phyloP scores from a whole-genome alignment of 2,797 vertebrate species.

The Myripristis jacobus region DNA sequence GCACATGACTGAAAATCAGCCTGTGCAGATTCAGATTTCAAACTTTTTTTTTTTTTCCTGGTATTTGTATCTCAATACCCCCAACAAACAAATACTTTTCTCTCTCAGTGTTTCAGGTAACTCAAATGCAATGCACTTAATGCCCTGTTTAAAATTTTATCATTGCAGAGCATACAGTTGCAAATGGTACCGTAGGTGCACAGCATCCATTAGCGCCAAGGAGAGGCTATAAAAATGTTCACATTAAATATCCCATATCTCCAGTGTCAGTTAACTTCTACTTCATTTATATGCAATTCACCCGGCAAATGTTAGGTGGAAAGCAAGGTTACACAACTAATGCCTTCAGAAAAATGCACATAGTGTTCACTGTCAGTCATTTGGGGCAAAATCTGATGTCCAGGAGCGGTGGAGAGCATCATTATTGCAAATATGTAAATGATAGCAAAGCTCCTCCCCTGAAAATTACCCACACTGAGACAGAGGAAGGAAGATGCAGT shows the following conservation, averaged over 20 bases:
- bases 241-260: too few relatives aligned
- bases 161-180: not conserved
- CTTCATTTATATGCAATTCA: not conserved
- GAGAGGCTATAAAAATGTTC: too few relatives aligned
- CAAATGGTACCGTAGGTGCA: not conserved
- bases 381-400: slow-evolving; percentile 16
- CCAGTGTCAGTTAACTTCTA: too few relatives aligned
- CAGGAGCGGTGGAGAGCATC: slow-evolving; percentile 1
- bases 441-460: slow-evolving; percentile 17
- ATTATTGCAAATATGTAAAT: slow-evolving; percentile 31
- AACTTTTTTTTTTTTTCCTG: too few relatives aligned
- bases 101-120: not conserved
- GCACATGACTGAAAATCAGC: too few relatives aligned
- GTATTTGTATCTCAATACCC: not conserved
- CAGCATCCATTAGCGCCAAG: too few relatives aligned
- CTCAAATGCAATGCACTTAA: not conserved
- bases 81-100: not conserved
- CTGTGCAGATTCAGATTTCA: not conserved
- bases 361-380: slow-evolving; percentile 26
- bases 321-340: too few relatives aligned
- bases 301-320: not conserved
- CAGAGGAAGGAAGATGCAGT: slow-evolving; percentile 27
- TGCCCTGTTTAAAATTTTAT: not conserved
- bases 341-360: not conserved
- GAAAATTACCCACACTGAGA: slow-evolving; percentile 28